These are phyloP conservation scores for Tachysurus fulvidraco DNA, from an alignment of 2,113 vertebrate species.

Conservation along the genomic window DNA sequence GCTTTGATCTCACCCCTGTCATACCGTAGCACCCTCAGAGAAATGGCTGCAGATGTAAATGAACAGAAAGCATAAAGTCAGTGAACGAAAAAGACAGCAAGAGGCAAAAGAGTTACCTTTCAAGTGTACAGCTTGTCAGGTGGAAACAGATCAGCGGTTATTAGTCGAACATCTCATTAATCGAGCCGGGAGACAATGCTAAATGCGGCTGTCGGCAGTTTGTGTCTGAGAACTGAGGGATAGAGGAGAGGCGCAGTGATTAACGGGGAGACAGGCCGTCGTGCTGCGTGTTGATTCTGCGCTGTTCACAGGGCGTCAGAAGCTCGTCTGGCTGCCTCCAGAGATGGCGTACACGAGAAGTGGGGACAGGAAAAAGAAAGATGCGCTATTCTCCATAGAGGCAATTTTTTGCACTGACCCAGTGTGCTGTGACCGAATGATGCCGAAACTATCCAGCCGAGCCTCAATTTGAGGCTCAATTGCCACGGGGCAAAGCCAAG, in stretches of 20 bases:
- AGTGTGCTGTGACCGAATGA: slow-evolving; percentile 43
- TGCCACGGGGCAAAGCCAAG: slow-evolving; percentile 33
- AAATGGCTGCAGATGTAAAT: slow-evolving; percentile 13
- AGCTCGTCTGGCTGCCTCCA: not conserved
- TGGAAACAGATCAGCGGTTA: slow-evolving; percentile 52
- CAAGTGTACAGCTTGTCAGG: slow-evolving; percentile 13
- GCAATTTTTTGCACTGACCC: slow-evolving; percentile 23
- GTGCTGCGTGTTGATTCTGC: not conserved
- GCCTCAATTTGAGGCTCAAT: slow-evolving; percentile 47
- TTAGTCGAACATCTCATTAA: slow-evolving; percentile 58
- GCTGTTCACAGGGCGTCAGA: not conserved
- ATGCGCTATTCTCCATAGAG: slow-evolving; percentile 2
- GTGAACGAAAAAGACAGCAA: not conserved
- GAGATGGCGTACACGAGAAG: slow-evolving; percentile 19
- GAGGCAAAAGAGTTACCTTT: not conserved
- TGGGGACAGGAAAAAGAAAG: slow-evolving; percentile 53
- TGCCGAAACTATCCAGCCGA: slow-evolving; percentile 33
- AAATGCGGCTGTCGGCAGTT: slow-evolving; percentile 59
- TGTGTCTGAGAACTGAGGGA: slow-evolving; percentile 57
- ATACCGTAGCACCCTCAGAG: not conserved
- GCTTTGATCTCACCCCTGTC: slow-evolving; percentile 62
- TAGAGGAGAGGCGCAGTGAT: slow-evolving; percentile 53
- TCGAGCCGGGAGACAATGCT: slow-evolving; percentile 49
- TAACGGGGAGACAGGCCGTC: slow-evolving; percentile 1
- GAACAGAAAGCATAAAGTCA: not conserved